These are phyloP conservation scores for Ariopsis seemanni DNA, from an alignment of 2,113 vertebrate species.

Conservation along the genomic window DNA sequence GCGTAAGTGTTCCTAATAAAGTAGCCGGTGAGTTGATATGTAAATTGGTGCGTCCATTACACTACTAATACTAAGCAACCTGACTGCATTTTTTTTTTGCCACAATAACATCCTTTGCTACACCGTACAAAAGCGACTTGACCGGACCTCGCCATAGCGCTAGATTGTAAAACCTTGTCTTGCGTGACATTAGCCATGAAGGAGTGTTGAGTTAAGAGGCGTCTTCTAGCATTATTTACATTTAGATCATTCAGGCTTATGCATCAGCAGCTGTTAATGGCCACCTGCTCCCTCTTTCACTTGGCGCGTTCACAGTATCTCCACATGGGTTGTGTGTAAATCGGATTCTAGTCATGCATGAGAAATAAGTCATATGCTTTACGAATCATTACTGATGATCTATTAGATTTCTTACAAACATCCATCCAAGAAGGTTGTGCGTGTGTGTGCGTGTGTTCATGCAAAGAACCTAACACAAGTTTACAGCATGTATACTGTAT, in stretches of 20 bases:
- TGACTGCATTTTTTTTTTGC: too few relatives aligned
- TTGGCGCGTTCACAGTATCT: not conserved
- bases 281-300: conserved; percentile 40
- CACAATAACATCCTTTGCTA: not conserved
- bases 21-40: too few relatives aligned
- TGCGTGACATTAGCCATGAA: not conserved
- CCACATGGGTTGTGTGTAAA: conserved; percentile 16
- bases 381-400: not conserved
- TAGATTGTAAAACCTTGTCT: not conserved
- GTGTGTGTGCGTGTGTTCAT: not conserved
- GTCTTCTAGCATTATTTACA: conserved; percentile 36
- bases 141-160: not conserved
- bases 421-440: not conserved
- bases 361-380: not conserved
- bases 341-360: conserved; percentile 17
- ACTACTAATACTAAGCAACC: too few relatives aligned
- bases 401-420: not conserved
- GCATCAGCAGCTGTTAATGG: conserved; percentile 35
- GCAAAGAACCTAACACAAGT: not conserved
- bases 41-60: not conserved
- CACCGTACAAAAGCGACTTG: not conserved
- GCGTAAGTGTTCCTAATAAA: too few relatives aligned
- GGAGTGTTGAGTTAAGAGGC: conserved; percentile 17
- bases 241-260: conserved; percentile 35
- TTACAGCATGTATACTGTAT: not conserved